These are phyloP conservation scores for Enteromius paludinosus DNA, from an alignment of 2,797 vertebrate species.

Conservation along the genomic window DNA sequence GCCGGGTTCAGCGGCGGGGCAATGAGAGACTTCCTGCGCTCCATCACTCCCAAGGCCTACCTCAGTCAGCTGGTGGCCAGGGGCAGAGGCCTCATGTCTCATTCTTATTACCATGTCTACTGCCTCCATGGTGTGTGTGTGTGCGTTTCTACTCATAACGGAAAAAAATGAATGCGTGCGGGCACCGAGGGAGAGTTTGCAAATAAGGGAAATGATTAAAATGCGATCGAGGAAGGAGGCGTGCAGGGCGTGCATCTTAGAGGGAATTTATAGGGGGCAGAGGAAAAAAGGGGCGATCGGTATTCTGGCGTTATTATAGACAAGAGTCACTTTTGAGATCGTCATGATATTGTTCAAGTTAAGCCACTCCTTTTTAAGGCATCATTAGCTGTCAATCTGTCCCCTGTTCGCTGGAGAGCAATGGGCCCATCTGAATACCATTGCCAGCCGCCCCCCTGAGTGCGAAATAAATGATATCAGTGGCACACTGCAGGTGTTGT, in stretches of 20 bases:
- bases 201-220: slow-evolving; percentile 57
- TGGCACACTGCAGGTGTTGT: slow-evolving; percentile 92
- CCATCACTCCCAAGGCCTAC: slow-evolving; percentile 85
- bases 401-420: slow-evolving; percentile 74
- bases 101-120: slow-evolving; percentile 82
- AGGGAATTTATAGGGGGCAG: slow-evolving; percentile 8
- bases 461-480: slow-evolving; percentile 90
- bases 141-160: slow-evolving; percentile 61
- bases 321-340: slow-evolving; percentile 47
- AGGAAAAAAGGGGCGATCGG: slow-evolving; percentile 6
- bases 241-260: neutral
- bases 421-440: slow-evolving; percentile 79
- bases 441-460: slow-evolving; percentile 82
- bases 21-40: slow-evolving; percentile 86
- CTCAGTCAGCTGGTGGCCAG: slow-evolving; percentile 84
- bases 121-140: slow-evolving; percentile 68
- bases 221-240: slow-evolving; percentile 17
- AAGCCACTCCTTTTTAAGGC: slow-evolving; percentile 65
- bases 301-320: slow-evolving; percentile 47
- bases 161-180: slow-evolving; percentile 31
- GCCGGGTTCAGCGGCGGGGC: slow-evolving; percentile 82
- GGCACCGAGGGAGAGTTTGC: slow-evolving; percentile 46
- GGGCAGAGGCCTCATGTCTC: slow-evolving; percentile 82
- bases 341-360: slow-evolving; percentile 67
- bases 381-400: slow-evolving; percentile 76